These are phyloP conservation scores for Climacteris rufus DNA, from an alignment of 2,113 vertebrate genomes.

Conservation along the genomic window DNA sequence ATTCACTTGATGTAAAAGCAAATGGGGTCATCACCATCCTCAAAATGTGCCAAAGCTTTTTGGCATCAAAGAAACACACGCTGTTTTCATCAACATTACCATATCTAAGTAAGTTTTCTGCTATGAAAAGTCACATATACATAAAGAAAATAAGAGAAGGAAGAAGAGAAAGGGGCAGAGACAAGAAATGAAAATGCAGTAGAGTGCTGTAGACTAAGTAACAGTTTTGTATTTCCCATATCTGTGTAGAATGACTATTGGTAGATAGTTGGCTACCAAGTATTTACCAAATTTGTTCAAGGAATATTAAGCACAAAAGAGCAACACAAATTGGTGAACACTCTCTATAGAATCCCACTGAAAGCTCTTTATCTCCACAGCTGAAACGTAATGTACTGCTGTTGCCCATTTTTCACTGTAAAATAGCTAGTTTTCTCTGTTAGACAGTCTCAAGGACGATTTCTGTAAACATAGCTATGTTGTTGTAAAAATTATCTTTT, in stretches of 20 bases:
- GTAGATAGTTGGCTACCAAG: rapidly evolving
- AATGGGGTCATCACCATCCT: rapidly evolving
- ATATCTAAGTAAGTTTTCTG: neutral
- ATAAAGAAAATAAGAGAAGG: neutral
- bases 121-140: neutral
- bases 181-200: neutral
- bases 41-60: neutral
- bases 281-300: neutral
- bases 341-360: neutral
- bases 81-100: neutral
- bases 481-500: no score
- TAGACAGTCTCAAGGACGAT: no score
- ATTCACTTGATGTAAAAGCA: neutral
- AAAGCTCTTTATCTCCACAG: neutral
- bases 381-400: neutral
- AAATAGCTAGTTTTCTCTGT: no score
- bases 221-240: neutral
- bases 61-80: neutral
- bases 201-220: neutral
- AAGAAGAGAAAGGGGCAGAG: neutral
- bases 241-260: neutral
- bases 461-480: no score
- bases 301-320: neutral
- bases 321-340: neutral
- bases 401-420: no score